Conservation (phyloP, 2,113 vertebrate genomes). For the Eulemur rufifrons region DNA sequence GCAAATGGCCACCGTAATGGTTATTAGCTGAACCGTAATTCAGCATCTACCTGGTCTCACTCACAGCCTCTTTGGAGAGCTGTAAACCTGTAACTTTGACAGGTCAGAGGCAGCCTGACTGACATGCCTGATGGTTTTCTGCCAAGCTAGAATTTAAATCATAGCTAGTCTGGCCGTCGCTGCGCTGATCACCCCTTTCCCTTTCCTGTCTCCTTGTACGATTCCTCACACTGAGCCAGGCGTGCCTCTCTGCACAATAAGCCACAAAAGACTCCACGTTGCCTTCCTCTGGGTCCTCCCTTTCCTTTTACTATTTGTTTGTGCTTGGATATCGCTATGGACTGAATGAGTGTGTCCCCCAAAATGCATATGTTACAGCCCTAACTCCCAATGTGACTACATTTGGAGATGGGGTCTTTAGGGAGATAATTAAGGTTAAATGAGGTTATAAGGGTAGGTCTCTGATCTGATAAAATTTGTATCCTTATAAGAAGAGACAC, state of each 20-base stretch:
- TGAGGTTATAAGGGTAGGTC: neutral
- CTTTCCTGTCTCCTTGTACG: neutral
- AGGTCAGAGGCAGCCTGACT: neutral
- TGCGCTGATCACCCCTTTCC: neutral
- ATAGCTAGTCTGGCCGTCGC: neutral
- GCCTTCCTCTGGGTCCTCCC: neutral
- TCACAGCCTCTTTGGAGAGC: neutral
- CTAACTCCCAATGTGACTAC: neutral
- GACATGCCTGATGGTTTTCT: constrained; percentile 13
- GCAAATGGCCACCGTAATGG: neutral
- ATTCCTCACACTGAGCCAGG: neutral
- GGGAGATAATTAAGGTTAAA: neutral
- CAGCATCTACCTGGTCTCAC: neutral
- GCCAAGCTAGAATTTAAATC: neutral
- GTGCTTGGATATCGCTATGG: neutral
- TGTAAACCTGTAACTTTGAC: neutral
- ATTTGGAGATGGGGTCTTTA: neutral
- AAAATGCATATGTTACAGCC: neutral
- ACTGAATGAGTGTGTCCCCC: neutral
- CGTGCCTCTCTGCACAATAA: neutral
- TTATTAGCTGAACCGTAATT: neutral
- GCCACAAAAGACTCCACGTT: neutral
- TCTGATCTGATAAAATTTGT: neutral
- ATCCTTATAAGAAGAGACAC: neutral
- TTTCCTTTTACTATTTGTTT: neutral